Base-by-base conservation (phyloP, 2,113 vertebrate species). In the Antennarius striatus region DNA sequence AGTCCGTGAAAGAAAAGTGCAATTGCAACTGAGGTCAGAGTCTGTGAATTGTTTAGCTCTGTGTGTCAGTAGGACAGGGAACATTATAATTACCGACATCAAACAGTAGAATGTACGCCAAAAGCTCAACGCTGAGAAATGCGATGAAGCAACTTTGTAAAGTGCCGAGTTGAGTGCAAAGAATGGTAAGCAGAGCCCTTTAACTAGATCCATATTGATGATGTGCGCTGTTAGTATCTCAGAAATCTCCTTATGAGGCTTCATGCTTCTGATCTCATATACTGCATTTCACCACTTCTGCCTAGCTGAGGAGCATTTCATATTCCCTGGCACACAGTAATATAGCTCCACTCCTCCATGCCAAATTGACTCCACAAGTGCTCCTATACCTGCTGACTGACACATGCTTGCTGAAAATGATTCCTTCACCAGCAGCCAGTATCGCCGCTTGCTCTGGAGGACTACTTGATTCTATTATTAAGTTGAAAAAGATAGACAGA, bases 361-460 rank as follows among this genome's bases (percentile, higher is more conserved):
- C 88, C 88, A 90, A 91, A 92, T 89, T 88, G 87, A 91, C 88
- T 90, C 88, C 86, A 89, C 89, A 89, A 90, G 91, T 86, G 84
- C 83, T 89, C 76, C 82, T 85, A 81, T 79, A 86, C 84, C 87
- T 86, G 73, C 85, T 87, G 89, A 91, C 84, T 90, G 91, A 91
- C 88, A 90, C 79, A 76, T 84, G 90, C 88, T 83, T 76, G 22
- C 77, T 75, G 73, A 88, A 89, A 89, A 89, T 85, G 82, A 89
- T 86, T 86, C 86, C 82, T 85, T 68, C 75, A 82, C 79, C 83
- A 75, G 81, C 72, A 75, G 75, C 81, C 85, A 51, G 75, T 77
- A 53, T 83, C 80, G 81, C 90, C 62, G 77, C 83, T 73, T 54
- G 74, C 80, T 86, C 86, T 79, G 71, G 74, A 90, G 87, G 84